phyloP scores from a whole-genome alignment of 2,797 vertebrate species.

The Rhyacichthys aspro region DNA sequence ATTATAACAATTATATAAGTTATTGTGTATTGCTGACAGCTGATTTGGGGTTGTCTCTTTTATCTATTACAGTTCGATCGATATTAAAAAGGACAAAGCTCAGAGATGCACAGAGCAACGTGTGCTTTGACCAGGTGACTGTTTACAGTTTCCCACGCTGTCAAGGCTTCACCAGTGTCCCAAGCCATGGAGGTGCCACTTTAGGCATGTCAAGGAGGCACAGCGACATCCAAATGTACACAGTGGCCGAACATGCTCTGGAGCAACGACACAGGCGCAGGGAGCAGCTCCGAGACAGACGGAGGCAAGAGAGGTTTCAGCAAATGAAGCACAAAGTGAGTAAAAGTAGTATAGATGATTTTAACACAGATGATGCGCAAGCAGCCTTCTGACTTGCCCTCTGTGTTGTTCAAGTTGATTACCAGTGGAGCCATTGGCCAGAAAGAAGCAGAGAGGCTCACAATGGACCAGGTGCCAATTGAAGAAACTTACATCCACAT shows the following conservation, averaged over 20 bases:
- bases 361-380: not conserved
- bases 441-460: constrained; percentile 76
- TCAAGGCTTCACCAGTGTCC: constrained; percentile 93
- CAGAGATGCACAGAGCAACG: constrained; percentile 67
- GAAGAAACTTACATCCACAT: constrained; percentile 62
- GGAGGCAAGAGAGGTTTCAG: constrained; percentile 84
- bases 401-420: constrained; percentile 75
- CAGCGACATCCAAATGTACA: constrained; percentile 82
- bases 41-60: not conserved
- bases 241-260: constrained; percentile 83
- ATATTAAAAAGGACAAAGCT: constrained; percentile 87
- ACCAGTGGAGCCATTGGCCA: constrained; percentile 73
- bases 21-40: too few species aligned
- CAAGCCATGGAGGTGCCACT: constrained; percentile 90
- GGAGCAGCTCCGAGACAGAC: constrained; percentile 79
- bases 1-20: too few species aligned
- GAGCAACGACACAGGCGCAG: constrained; percentile 77
- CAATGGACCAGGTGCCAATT: constrained; percentile 77
- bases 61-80: constrained; percentile 75
- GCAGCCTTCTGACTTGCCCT: not conserved
- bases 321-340: constrained; percentile 82
- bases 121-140: constrained; percentile 86
- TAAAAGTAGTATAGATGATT: not conserved
- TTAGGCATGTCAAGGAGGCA: constrained; percentile 89
- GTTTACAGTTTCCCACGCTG: constrained; percentile 92